These are phyloP conservation scores for Myodes glareolus DNA, from an alignment of 2,113 vertebrate genomes.

Conservation along the genomic window DNA sequence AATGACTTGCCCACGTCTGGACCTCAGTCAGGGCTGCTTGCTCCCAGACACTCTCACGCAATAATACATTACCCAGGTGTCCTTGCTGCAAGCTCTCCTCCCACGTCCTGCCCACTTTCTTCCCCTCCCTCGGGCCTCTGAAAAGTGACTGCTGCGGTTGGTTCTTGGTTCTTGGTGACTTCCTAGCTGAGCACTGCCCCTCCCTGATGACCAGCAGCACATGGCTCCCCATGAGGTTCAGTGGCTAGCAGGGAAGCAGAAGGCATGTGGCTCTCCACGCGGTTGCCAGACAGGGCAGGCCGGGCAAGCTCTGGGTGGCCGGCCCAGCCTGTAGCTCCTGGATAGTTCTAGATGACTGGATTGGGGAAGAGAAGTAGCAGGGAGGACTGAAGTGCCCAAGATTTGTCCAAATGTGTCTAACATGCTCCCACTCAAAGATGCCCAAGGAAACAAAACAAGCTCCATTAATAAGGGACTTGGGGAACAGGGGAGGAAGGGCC, in stretches of 20 bases:
- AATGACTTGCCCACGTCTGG: conserved; percentile 65
- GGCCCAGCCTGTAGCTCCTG: not conserved
- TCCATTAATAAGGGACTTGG: not conserved
- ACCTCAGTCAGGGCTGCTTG: conserved; percentile 25
- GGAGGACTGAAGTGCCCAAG: not conserved
- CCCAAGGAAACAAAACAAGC: conserved; percentile 50
- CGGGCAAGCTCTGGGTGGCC: not conserved
- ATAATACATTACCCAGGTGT: conserved; percentile 53
- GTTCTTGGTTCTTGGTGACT: not conserved
- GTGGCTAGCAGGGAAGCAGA: not conserved
- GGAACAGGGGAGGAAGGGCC: not conserved
- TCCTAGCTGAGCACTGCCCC: not conserved
- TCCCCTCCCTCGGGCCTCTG: not conserved
- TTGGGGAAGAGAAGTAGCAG: not conserved
- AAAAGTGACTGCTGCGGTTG: not conserved
- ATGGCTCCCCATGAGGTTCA: conserved; percentile 30
- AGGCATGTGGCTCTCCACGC: not conserved
- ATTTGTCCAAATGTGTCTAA: conserved; percentile 44
- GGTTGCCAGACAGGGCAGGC: not conserved
- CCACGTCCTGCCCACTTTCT: not conserved
- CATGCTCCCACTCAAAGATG: not conserved
- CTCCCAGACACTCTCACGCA: conserved; percentile 59
- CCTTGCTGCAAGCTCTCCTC: not conserved
- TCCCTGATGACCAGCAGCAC: conserved; percentile 39
- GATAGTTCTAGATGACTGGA: not conserved